phyloP scores from a whole-genome alignment of 2,797 vertebrate species.

The Alectoris magna region DNA sequence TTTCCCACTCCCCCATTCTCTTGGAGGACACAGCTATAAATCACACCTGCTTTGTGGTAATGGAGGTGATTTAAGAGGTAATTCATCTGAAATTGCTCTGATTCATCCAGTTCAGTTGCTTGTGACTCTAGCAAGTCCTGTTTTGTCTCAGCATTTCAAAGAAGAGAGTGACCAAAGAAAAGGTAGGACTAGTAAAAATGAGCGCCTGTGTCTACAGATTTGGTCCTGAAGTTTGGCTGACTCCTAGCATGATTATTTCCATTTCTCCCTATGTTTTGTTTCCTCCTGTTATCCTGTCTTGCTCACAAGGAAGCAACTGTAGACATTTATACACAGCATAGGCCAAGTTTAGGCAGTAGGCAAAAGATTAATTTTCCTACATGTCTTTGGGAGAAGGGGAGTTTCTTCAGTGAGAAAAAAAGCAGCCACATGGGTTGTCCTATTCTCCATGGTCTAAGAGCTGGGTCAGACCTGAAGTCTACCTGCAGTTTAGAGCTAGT shows the following conservation, averaged over 20 bases:
- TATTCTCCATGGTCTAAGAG: neutral
- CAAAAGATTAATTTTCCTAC: neutral
- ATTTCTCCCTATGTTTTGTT: neutral
- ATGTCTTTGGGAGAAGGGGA: neutral
- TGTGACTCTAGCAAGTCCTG: neutral
- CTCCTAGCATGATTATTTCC: neutral
- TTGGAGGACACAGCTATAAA: neutral
- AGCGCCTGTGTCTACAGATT: neutral
- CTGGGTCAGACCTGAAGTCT: neutral
- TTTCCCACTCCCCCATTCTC: fast-evolving
- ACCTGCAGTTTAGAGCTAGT: neutral
- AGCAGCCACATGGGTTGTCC: neutral
- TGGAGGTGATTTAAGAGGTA: neutral
- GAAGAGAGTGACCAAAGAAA: neutral
- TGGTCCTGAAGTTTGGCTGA: neutral
- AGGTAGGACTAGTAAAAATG: neutral
- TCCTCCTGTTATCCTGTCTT: neutral
- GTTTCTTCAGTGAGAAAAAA: neutral
- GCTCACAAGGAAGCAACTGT: neutral
- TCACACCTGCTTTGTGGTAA: neutral
- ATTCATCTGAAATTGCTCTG: neutral
- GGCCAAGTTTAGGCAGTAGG: neutral
- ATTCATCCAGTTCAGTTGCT: neutral
- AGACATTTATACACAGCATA: neutral
- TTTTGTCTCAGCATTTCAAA: neutral